Base-by-base conservation (phyloP, 92 coral and sea anemone genomes). In the Porites lobata region DNA sequence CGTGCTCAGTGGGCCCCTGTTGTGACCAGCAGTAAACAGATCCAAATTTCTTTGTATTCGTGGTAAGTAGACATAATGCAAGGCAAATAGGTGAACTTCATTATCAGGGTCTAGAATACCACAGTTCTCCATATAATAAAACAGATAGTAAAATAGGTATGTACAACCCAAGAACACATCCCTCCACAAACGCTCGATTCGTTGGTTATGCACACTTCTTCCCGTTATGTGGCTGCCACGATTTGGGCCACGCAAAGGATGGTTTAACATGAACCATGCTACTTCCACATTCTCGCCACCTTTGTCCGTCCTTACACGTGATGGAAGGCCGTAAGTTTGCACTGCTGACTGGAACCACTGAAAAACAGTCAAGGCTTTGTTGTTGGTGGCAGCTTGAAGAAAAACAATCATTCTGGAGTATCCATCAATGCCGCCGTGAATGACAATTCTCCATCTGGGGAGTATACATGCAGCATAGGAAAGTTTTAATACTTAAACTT, bases 371-470 rank as follows among this genome's bases (percentile, higher is more conserved):
- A n/a, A n/a, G n/a, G n/a, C n/a, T n/a, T n/a, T n/a, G n/a, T n/a
- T n/a, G n/a, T n/a, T n/a, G n/a, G n/a, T n/a, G n/a, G n/a, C n/a
- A 52, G 76, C 72, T 50, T 75, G 88, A 58, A 83, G 84, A 75
- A 17, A 89, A 75, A 89, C 92, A 81, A 89, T 89, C 84, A 89
- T 82, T 47, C 92, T 82, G 57, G 85, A 89, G 64, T 74, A 82
- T 21, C 91, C 91, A 51, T 88, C 88, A n/a, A 88, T 88, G 22
- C 87, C 87, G 13, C 82, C 91, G 47, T 89, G 92, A 57, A 89
- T 82, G 12, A 83, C 88, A 65, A 89, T 74, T 50, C 84, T 77
- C 92, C 92, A 89, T 69, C 92, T 88, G 77, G 56, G 75, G 68
- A 72, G 84, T 43, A 77, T 64, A 59, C 56, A 68, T 64, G 75